Percentiles rank a stretch among this genome's conserved stretches.
Conservation (phyloP, 2,113 vertebrate genomes). For the Notechis scutatus region DNA sequence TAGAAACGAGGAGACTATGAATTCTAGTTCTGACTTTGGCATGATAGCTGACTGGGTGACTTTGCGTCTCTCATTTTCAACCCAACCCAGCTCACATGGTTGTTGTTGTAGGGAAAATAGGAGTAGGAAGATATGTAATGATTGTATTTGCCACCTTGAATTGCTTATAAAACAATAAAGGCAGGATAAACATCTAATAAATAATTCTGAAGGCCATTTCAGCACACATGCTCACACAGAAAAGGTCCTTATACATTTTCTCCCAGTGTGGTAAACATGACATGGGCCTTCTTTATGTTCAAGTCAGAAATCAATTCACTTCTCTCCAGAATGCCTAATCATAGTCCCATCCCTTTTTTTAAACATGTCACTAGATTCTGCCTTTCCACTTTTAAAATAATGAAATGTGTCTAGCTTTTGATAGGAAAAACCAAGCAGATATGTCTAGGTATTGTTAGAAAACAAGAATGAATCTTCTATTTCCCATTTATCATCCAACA, state of each 20-base stretch:
- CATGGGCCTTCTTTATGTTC: neutral
- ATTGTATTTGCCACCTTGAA: too few species aligned
- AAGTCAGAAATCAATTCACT: neutral
- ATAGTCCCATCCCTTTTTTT: neutral
- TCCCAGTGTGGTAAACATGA: neutral
- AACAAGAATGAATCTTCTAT: slow-evolving; percentile 2
- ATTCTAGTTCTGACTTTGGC: too few species aligned
- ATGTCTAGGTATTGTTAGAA: slow-evolving; percentile 5
- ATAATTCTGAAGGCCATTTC: neutral
- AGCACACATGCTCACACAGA: neutral
- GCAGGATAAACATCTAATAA: too few species aligned
- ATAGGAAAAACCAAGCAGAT: neutral
- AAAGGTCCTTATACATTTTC: neutral
- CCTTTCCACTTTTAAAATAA: neutral
- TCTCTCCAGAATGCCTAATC: neutral
- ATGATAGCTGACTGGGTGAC: too few species aligned
- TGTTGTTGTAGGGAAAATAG: too few species aligned
- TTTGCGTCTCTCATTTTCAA: too few species aligned
- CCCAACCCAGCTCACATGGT: too few species aligned
- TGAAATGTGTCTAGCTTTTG: neutral
- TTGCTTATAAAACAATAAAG: too few species aligned
- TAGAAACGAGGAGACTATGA: too few species aligned
- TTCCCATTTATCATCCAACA: neutral
- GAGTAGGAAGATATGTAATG: too few species aligned
- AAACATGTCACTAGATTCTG: neutral